phyloP scores from a whole-genome alignment of 1,140 invertebrate genomes.

The Leptinotarsa texana region DNA sequence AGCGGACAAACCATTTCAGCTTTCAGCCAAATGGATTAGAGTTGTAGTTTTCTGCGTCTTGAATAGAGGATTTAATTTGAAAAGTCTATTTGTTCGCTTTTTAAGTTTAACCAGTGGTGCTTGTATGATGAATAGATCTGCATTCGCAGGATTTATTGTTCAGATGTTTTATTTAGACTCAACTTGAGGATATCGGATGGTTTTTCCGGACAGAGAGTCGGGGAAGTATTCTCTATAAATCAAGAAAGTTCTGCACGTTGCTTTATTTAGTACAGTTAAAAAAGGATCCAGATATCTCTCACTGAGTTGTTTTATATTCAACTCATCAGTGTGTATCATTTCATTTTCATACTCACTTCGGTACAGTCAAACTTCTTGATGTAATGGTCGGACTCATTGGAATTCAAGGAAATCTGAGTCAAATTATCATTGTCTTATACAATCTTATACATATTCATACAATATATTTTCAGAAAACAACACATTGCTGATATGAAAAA shows the following conservation, averaged over 20 bases:
- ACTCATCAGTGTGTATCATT: no score
- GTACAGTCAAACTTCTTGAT: no score
- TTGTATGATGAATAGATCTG: slow-evolving; percentile 26
- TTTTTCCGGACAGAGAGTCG: slow-evolving; percentile 4
- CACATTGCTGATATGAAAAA: no score
- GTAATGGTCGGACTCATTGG: no score
- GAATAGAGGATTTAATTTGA: slow-evolving; percentile 27
- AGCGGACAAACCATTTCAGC: slow-evolving; percentile 12
- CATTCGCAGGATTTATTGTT: slow-evolving; percentile 24
- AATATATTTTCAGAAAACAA: no score
- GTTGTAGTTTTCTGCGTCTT: slow-evolving; percentile 23
- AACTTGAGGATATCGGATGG: slow-evolving; percentile 14
- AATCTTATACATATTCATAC: no score
- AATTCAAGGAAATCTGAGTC: no score
- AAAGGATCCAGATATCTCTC: no score
- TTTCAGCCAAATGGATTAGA: slow-evolving; percentile 27
- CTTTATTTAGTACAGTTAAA: no score
- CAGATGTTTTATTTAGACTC: slow-evolving; percentile 19
- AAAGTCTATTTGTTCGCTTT: slow-evolving; percentile 25
- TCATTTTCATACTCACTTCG: no score
- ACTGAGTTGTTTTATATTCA: no score
- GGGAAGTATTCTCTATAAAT: background rate
- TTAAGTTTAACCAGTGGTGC: slow-evolving; percentile 18
- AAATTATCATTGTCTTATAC: no score
- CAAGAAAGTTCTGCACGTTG: background rate